phyloP scores from a whole-genome alignment of 2,113 vertebrate genomes.

The Clinocottus analis region DNA sequence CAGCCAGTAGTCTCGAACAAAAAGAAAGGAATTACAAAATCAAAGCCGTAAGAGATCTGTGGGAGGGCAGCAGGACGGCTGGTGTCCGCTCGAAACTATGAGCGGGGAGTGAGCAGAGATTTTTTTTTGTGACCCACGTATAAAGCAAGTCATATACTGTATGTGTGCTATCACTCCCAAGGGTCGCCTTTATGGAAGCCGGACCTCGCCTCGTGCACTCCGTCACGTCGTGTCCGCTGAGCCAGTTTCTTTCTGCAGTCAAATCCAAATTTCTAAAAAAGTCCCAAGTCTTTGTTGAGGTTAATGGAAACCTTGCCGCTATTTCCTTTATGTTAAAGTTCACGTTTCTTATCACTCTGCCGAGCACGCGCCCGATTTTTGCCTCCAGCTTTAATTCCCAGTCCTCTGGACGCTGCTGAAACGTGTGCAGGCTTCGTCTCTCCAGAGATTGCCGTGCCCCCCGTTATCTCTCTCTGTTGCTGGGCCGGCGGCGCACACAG shows the following conservation, averaged over 20 bases:
- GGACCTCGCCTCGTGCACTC: slow-evolving; percentile 19
- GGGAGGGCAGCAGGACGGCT: slow-evolving; percentile 49
- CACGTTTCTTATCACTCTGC: slow-evolving; percentile 35
- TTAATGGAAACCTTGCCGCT: slow-evolving; percentile 39
- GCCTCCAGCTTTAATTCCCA: slow-evolving; percentile 33
- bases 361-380: slow-evolving; percentile 10
- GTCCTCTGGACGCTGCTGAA: slow-evolving; percentile 45
- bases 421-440: slow-evolving; percentile 7
- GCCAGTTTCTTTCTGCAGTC: slow-evolving; percentile 9
- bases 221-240: background rate
- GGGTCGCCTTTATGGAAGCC: slow-evolving; percentile 20
- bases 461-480: slow-evolving; percentile 50
- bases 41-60: slow-evolving; percentile 44
- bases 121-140: background rate
- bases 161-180: background rate
- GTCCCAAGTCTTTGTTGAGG: slow-evolving; percentile 23
- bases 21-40: slow-evolving; percentile 44
- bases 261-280: slow-evolving; percentile 32
- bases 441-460: slow-evolving; percentile 47
- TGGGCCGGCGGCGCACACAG: slow-evolving; percentile 2
- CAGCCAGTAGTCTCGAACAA: slow-evolving; percentile 67
- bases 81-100: slow-evolving; percentile 30
- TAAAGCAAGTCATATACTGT: slow-evolving; percentile 5
- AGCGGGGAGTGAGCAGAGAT: background rate
- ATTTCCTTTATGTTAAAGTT: slow-evolving; percentile 39